Evolutionary conservation across 2,888 invertebrate genomes (phyloP).

Genomic region (Piscicola geometra): DNA sequence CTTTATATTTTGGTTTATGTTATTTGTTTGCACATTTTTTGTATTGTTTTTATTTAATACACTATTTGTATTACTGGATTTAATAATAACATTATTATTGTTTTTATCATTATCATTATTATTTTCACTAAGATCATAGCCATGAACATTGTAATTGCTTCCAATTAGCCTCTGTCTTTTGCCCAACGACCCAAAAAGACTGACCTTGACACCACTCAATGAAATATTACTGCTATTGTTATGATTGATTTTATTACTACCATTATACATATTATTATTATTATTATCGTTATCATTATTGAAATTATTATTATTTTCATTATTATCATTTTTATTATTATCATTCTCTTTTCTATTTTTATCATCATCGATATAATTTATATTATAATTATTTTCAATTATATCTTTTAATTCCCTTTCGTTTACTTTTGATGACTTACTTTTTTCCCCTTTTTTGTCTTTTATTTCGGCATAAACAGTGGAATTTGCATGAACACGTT

Average conservation of each 20-base stretch:
- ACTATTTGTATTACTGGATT: not conserved
- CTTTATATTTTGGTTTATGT: not conserved
- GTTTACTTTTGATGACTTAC: not conserved
- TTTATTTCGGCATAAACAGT: no score
- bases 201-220: slow-evolving; percentile 8
- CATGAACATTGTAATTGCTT: no score
- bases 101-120: not conserved
- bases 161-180: slow-evolving; percentile 16
- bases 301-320: not conserved
- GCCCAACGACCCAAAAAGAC: slow-evolving; percentile 18
- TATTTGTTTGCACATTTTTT: not conserved
- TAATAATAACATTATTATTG: not conserved
- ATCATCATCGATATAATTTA: not conserved
- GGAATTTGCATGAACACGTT: no score
- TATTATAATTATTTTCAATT: not conserved
- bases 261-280: not conserved
- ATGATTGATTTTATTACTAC: not conserved
- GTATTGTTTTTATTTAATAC: not conserved
- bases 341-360: not conserved
- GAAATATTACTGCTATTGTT: not conserved
- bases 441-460: no score
- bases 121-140: no score
- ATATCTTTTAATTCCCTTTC: not conserved
- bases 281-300: not conserved
- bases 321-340: no score